phyloP scores from a whole-genome alignment of 2,888 invertebrate genomes.

The Agonopterix alstromeriana region DNA sequence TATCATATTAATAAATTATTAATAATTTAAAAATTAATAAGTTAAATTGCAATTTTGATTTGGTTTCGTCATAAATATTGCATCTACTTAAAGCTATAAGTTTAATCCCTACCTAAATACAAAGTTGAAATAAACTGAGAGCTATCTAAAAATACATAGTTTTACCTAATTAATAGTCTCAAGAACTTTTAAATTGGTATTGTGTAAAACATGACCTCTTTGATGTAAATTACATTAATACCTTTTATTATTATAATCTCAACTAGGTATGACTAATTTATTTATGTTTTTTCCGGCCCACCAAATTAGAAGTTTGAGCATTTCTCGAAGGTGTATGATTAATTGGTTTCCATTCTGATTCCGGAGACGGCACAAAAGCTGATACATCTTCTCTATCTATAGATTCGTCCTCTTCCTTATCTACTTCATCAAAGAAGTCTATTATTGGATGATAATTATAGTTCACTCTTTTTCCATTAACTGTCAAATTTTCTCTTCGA shows the following conservation, averaged over 20 bases:
- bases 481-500: conserved; percentile 31
- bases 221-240: too few relatives aligned
- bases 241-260: too few relatives aligned
- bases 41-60: conserved; percentile 53
- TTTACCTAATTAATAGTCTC: too few relatives aligned
- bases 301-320: conserved; percentile 25
- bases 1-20: conserved; percentile 21
- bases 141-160: too few relatives aligned
- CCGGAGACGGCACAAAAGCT: conserved; percentile 37
- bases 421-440: conserved; percentile 81
- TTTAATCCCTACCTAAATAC: not conserved
- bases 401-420: conserved; percentile 41
- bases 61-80: conserved; percentile 37
- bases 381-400: conserved; percentile 60
- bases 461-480: conserved; percentile 78
- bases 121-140: too few relatives aligned
- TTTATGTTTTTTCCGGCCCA: conserved; percentile 31
- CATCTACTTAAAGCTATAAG: conserved; percentile 11
- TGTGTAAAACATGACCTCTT: too few relatives aligned
- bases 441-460: conserved; percentile 91
- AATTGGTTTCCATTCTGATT: conserved; percentile 72
- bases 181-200: too few relatives aligned
- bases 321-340: conserved; percentile 45
- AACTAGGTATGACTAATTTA: conserved; percentile 7
- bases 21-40: conserved; percentile 30